Base-by-base conservation (phyloP, 2,888 invertebrate species). In the Tenthredo scrophulariae region DNA sequence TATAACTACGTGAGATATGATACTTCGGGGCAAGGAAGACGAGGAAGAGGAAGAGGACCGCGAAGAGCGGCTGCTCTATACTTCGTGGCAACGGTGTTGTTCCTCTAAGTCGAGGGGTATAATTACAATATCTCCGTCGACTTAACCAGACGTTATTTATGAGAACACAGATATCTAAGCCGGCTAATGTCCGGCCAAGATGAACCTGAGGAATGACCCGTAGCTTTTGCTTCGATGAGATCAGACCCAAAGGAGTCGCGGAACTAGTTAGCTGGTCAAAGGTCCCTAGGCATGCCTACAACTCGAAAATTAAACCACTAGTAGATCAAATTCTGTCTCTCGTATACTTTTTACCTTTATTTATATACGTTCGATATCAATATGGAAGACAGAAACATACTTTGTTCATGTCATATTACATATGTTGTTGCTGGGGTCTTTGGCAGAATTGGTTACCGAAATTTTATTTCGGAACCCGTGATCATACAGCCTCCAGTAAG, bases 191-290 rank as follows among this genome's bases (percentile, higher is more conserved):
- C 84, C 84, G 84, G 18, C 75, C 62, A 5, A 74, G 84, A 74
- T 84, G 70, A 84, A 70, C 84, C 75, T 84, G 40, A 74, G 33
- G 80, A 80, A 75, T 84, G 84, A 84, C 84, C 84, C 84, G 62
- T 72, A 58, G 75, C 84, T 75, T 58, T 72, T 40, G 74, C 75
- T 62, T 40, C 84, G 84, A 84, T 84, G 74, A 84, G 84, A 84
- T 84, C 84, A 75, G 84, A 50, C 67, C 84, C n/a, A 67, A 67
- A 67, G 84, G 84, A 84, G 70, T 75, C 84, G 84, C 84, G 84
- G 84, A 54, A 50, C 84, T 75, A 84, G 84, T 84, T 84, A 75
- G n/a, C 50, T 54, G 84, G 75, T 75, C 84, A 72, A 54, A 84
- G 84, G 84, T 84, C 84, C 22, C 84, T n/a, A 54, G 50, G 72